These are phyloP conservation scores for Rhopalosiphum maidis DNA, from an alignment of 1,140 invertebrate genomes.

Conservation along the genomic window DNA sequence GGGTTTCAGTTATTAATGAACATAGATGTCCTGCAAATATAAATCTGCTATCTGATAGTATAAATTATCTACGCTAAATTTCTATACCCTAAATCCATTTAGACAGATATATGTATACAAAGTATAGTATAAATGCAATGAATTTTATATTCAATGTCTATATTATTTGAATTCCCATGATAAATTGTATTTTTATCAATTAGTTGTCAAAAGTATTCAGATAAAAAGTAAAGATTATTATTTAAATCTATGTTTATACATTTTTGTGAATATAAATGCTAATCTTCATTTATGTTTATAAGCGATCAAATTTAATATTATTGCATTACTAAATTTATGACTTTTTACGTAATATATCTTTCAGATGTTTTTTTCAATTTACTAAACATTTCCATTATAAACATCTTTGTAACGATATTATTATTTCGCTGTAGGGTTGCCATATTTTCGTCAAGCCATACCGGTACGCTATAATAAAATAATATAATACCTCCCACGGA, in stretches of 20 bases:
- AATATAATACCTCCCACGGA: neutral
- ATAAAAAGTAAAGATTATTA: neutral
- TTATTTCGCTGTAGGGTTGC: neutral
- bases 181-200: neutral
- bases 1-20: neutral
- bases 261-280: neutral
- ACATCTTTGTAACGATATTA: neutral
- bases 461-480: neutral
- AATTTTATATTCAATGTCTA: neutral
- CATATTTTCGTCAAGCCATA: slow-evolving; percentile 9
- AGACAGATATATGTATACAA: neutral
- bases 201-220: neutral
- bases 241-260: neutral
- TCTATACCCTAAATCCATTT: neutral
- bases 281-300: slow-evolving; percentile 9
- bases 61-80: neutral
- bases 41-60: neutral
- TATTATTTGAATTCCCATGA: neutral
- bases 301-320: slow-evolving; percentile 17
- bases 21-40: neutral
- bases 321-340: slow-evolving; percentile 18
- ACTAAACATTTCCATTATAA: slow-evolving; percentile 28
- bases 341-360: slow-evolving; percentile 24
- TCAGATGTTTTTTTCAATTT: slow-evolving; percentile 36
- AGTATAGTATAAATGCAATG: neutral